Evolutionary conservation across 30 jellyfish, hydroid and myxozoan genomes (phyloP).

Genomic region (Sanderia malayensis): DNA sequence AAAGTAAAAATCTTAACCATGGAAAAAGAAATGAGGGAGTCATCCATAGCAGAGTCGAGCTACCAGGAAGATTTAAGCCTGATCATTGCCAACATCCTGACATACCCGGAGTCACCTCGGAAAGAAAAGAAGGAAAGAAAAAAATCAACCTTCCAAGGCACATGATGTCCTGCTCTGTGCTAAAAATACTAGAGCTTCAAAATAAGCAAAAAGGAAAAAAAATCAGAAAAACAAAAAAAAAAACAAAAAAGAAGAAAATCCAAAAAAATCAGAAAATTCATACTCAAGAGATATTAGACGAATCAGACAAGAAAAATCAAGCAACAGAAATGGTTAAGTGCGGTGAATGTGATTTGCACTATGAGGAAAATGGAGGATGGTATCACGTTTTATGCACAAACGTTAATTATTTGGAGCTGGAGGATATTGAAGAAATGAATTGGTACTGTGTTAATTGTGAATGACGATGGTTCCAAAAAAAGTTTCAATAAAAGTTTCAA

Average conservation of each 20-base stretch:
- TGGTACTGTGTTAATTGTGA: not conserved
- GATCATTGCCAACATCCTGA: not conserved
- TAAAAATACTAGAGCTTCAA: slow-evolving; percentile 16
- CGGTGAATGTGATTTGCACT: not conserved
- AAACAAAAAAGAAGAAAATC: not conserved
- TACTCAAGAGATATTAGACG: too few relatives aligned
- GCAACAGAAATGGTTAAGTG: not conserved
- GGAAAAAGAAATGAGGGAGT: not conserved
- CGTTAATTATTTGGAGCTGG: not conserved
- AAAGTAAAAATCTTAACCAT: not conserved
- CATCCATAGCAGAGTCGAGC: not conserved
- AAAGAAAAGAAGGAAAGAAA: not conserved
- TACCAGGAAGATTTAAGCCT: slow-evolving; percentile 12
- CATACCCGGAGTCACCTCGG: not conserved
- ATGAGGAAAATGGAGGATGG: not conserved
- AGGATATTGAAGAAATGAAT: not conserved
- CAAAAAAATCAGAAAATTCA: too few relatives aligned
- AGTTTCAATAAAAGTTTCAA: too few relatives aligned
- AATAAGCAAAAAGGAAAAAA: not conserved
- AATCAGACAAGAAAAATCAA: too few relatives aligned
- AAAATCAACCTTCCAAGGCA: slow-evolving; percentile 11
- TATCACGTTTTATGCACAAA: not conserved
- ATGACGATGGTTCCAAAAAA: too few relatives aligned
- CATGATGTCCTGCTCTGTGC: slow-evolving; percentile 7
- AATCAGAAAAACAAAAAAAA: too few relatives aligned